Conservation (phyloP, 2,797 vertebrate species). For the Sebastes cheni region DNA sequence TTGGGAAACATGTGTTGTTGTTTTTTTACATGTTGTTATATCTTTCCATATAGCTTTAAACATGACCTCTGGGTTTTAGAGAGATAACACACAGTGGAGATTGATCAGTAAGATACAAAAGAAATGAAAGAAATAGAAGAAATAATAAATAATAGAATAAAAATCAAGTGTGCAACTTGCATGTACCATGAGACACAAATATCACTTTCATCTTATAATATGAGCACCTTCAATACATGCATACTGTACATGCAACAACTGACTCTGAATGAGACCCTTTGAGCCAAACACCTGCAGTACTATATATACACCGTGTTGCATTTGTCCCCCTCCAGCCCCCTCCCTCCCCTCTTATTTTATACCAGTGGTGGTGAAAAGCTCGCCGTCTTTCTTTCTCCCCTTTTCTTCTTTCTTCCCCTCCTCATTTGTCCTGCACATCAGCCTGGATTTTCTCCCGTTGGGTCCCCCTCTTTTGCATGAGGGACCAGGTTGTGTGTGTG, state of each 20-base stretch:
- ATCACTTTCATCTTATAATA: neutral
- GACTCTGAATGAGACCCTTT: conserved; percentile 21
- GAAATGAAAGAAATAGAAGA: neutral
- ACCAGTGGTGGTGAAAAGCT: conserved; percentile 58
- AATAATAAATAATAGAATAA: neutral
- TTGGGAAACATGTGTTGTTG: neutral
- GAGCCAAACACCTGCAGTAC: conserved; percentile 50
- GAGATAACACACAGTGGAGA: neutral
- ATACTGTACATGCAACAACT: neutral
- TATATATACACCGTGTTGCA: conserved; percentile 36
- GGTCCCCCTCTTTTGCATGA: conserved; percentile 37
- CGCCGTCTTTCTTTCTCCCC: conserved; percentile 42
- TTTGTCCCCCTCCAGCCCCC: conserved; percentile 5
- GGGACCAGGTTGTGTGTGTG: conserved; percentile 17
- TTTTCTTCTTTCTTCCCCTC: conserved; percentile 58
- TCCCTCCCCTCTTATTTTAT: conserved; percentile 33
- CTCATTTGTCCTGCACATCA: conserved; percentile 71
- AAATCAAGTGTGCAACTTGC: neutral
- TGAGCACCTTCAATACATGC: neutral
- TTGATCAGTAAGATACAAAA: neutral
- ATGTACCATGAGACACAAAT: neutral
- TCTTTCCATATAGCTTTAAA: neutral
- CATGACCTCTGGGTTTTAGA: neutral
- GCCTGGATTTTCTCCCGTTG: conserved; percentile 61
- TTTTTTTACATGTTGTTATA: neutral